These are phyloP conservation scores for Myotis vivesi DNA, from an alignment of 2,797 vertebrate genomes.

Conservation along the genomic window DNA sequence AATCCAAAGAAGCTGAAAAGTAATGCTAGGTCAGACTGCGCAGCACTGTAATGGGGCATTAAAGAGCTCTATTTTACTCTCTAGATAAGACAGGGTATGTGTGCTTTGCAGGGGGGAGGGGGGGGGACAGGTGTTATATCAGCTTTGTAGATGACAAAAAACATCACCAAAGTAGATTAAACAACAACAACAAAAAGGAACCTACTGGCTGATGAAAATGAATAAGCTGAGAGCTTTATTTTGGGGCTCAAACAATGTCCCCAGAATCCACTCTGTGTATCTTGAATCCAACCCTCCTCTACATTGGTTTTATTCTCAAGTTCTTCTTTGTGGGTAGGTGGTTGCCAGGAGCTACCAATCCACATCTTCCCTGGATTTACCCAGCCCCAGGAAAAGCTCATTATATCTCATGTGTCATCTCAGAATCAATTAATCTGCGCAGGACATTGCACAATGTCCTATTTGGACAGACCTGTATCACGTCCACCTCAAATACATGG, in stretches of 20 bases:
- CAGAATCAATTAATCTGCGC: background rate
- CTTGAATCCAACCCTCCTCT: background rate
- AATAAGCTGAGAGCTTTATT: background rate
- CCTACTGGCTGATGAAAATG: background rate
- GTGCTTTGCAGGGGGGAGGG: background rate
- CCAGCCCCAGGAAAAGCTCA: background rate
- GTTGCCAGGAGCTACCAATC: background rate
- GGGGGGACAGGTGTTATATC: background rate
- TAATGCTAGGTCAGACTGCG: background rate
- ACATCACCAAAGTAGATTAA: background rate
- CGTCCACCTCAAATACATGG: background rate
- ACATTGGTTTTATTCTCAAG: background rate
- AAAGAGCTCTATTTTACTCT: background rate
- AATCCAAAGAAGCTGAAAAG: background rate
- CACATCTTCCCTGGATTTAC: background rate
- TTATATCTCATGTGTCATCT: background rate
- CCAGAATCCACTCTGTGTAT: background rate
- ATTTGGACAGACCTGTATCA: background rate
- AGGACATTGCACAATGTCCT: background rate
- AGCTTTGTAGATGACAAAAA: background rate
- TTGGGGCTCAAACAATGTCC: background rate
- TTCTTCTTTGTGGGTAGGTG: background rate
- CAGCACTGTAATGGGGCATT: too few species aligned
- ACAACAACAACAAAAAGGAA: background rate
- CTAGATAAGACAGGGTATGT: background rate